phyloP scores from a whole-genome alignment of 2,888 invertebrate genomes.

The Cephus pulcher region DNA sequence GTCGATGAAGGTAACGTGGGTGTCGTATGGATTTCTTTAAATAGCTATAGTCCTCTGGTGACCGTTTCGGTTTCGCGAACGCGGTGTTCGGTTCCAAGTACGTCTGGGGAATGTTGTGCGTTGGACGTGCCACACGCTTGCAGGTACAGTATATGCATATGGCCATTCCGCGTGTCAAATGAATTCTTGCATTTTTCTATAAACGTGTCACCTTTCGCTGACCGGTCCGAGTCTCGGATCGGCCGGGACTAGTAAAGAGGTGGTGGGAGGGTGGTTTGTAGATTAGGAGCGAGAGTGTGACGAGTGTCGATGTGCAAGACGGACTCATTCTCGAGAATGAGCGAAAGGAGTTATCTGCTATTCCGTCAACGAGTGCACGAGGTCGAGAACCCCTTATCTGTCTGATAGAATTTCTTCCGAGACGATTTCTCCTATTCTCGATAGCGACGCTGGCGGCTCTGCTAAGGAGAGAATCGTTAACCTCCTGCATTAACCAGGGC shows the following conservation, averaged over 20 bases:
- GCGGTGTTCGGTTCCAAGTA: conserved; percentile 51
- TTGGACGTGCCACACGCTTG: conserved; percentile 8
- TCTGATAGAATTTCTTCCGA: conserved; percentile 19
- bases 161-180: neutral
- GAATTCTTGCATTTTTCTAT: neutral
- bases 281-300: neutral
- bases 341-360: neutral
- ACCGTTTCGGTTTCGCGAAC: conserved; percentile 49
- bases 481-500: neutral
- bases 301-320: neutral
- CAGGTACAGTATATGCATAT: neutral
- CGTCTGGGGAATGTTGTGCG: conserved; percentile 39
- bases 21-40: conserved; percentile 42
- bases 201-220: conserved; percentile 36
- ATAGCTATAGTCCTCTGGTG: conserved; percentile 47
- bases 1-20: conserved; percentile 37
- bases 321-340: neutral
- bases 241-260: conserved; percentile 4
- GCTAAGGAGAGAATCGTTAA: neutral
- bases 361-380: conserved; percentile 11
- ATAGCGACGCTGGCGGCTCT: neutral
- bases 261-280: neutral
- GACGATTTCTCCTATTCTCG: neutral
- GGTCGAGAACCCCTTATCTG: conserved; percentile 43
- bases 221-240: conserved; percentile 23